Base-by-base conservation (phyloP, 2,113 vertebrate genomes). In the Tachysurus vachellii region DNA sequence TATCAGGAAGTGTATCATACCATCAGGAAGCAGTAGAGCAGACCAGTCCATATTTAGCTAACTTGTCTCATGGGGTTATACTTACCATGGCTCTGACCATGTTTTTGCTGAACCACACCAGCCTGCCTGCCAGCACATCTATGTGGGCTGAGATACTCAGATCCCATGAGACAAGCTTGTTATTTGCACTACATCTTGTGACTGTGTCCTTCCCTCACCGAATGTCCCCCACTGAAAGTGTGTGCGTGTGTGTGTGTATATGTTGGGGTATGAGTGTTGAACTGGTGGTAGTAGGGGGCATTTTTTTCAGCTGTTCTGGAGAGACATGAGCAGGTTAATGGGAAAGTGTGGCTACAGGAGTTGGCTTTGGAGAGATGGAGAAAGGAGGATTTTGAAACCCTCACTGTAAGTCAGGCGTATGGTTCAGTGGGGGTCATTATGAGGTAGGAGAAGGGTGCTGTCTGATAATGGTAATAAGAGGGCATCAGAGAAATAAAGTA, bases 401-500 rank as follows among this genome's bases (percentile, higher is more conserved):
- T 87, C n/a, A 21, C 54, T 82, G 66, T 82, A 80, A 75, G 42
- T 44, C 73, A 71, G 66, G 53, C 53, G 31, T 62, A 54, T 57
- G 79, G 61, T 80, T 90, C 73, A 84, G 47, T 62, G 80, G 26
- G 94, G 96, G 94, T 94, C 96, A 96, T 97, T 96, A 96, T 95
- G 95, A 97, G 95, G 95, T 95, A 95, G 95, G 94, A 96, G 96
- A 97, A 96, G 95, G 95, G 94, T 91, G 95, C 94, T 95, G 96
- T 94, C 94, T 93, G 95, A 94, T 96, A 96, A 97, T 96, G 95
- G 95, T 96, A 97, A 97, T 96, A 96, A 96, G 95, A 94, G 91
- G 94, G 95, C 95, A 95, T 90, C 93, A 95, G 96, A 96, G 96
- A 97, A 97, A 97, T 97, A 97, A 97, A 97, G 96, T 95, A 93